Percentiles rank a stretch among this genome's conserved stretches.
Conservation (phyloP, 2,113 vertebrate genomes). For the Dasyprocta punctata region DNA sequence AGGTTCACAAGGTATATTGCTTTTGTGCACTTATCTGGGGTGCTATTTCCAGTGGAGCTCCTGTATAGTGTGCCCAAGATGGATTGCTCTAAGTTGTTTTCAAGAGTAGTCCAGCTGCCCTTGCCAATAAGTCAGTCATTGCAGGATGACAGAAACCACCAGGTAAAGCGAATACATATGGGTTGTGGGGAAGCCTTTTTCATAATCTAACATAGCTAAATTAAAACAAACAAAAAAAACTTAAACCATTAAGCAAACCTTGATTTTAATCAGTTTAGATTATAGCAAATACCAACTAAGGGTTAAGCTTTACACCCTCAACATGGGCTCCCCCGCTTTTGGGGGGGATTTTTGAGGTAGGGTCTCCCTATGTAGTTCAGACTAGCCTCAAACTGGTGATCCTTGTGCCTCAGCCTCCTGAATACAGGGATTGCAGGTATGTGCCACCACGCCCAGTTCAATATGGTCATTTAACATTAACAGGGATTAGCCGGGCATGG, state of each 20-base stretch:
- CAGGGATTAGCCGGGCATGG: too few species aligned
- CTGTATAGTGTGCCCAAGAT: slow-evolving; percentile 69
- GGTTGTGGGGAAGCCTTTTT: slow-evolving; percentile 78
- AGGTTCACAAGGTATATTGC: too few species aligned
- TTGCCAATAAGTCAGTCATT: slow-evolving; percentile 78
- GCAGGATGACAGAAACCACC: slow-evolving; percentile 77
- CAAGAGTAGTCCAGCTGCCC: slow-evolving; percentile 76
- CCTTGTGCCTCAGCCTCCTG: too few species aligned
- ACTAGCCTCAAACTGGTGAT: too few species aligned
- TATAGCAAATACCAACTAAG: slow-evolving; percentile 63
- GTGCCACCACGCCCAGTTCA: background rate
- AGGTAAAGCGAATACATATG: slow-evolving; percentile 69
- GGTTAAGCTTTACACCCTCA: slow-evolving; percentile 6
- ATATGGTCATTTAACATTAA: background rate
- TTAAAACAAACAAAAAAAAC: slow-evolving; percentile 67
- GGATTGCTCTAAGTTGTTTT: slow-evolving; percentile 77
- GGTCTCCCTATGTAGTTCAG: too few species aligned
- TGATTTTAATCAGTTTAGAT: slow-evolving; percentile 61
- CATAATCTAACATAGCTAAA: slow-evolving; percentile 73
- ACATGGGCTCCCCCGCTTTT: too few species aligned
- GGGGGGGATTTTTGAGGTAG: too few species aligned
- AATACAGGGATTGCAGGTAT: too few species aligned
- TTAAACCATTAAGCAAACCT: slow-evolving; percentile 76
- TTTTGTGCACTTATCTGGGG: slow-evolving; percentile 74
- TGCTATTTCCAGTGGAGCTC: slow-evolving; percentile 72